Percentiles rank a stretch among this genome's conserved stretches.
Conservation (phyloP, 2,113 vertebrate species). For the Megatriorchis doriae region DNA sequence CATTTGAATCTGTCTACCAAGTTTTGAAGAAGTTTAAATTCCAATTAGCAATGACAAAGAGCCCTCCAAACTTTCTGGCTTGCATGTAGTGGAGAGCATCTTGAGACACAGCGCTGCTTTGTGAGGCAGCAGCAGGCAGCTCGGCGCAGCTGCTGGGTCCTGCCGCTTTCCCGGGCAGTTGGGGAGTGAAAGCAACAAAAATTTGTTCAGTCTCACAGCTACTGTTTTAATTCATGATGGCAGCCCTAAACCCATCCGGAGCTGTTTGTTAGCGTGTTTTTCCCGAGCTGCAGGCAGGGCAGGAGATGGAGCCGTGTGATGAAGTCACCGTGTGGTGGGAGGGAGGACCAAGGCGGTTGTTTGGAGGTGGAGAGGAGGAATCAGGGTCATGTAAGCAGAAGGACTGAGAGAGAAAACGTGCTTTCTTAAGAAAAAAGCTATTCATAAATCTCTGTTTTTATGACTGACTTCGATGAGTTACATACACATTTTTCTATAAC, state of each 20-base stretch:
- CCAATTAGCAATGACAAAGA: not conserved
- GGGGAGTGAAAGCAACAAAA: not conserved
- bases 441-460: not conserved
- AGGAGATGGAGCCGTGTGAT: not conserved
- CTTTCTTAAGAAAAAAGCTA: not conserved
- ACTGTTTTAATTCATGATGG: not conserved
- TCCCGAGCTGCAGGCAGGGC: not conserved
- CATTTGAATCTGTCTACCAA: rapidly evolving
- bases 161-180: rapidly evolving
- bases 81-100: not conserved
- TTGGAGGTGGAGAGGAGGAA: not conserved
- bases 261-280: not conserved
- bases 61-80: not conserved
- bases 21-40: not conserved
- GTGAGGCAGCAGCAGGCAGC: not conserved
- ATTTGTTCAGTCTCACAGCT: not conserved
- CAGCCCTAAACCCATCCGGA: rapidly evolving
- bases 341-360: not conserved
- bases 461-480: not conserved
- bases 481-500: not conserved
- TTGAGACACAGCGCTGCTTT: not conserved
- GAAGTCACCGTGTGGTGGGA: not conserved
- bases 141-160: not conserved
- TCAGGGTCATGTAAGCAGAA: not conserved
- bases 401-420: not conserved